Base-by-base conservation (phyloP, 2,888 invertebrate species). In the Noctua comes region DNA sequence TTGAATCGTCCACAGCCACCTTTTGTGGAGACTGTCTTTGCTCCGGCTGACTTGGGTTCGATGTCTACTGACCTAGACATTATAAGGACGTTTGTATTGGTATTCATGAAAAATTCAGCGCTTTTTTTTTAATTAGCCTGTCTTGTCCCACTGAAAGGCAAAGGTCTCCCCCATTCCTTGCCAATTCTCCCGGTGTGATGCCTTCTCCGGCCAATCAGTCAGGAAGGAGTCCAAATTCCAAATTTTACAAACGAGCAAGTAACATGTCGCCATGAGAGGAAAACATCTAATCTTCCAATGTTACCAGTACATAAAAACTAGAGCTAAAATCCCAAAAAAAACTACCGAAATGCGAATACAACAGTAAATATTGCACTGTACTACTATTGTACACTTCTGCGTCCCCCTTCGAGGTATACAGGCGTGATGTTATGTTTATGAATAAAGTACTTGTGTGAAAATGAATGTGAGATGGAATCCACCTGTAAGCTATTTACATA, bases 401-500 rank as follows among this genome's bases (percentile, higher is more conserved):
- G 18, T 3, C 46, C 5, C 36, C 46, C 7, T 27, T 48, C 1
- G 3, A 59, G 21, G 62, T 31, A 59, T 10, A 59, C 31, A 59
- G n/a, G 36, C 21, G 27, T 65, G 65, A 65, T n/a, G 18, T 54
- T 80, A 65, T 73, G 46, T 74, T 46, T 81, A 79, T 79, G 62
- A 73, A 48, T 59, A 82, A 66, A 79, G 57, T 51, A 48, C 43
- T 24, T 82, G 48, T 66, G 46, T 59, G 40, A 54, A 74, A 79
- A 79, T 75, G 21, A 82, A 74, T 82, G 57, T 79, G 76, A 82
- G 57, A 66, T 66, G 48, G 40, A 43, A 75, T 75, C 40, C 79
- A 75, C 48, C 76, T 75, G 65, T 68, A 82, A 76, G 66, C 24
- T 82, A 79, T 82, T 79, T 82, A 59, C 76, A 68, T 82, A 79